Evolutionary conservation across 2,888 invertebrate species (phyloP).

Genomic region (Hyalella azteca): DNA sequence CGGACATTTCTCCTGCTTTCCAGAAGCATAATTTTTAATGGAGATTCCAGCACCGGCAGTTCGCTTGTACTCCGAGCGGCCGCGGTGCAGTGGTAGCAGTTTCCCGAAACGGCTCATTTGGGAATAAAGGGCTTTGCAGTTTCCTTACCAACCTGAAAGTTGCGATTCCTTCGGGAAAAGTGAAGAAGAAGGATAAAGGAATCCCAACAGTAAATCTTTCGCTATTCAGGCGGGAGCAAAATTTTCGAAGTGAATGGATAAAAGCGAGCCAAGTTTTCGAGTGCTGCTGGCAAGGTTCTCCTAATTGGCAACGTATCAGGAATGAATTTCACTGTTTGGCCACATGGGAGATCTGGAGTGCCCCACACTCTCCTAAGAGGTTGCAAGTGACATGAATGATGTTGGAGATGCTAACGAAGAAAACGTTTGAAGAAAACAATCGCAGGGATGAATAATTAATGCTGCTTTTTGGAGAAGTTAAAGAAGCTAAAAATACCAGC

Average conservation of each 20-base stretch:
- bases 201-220: constrained; percentile 27
- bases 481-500: no score
- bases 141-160: constrained; percentile 32
- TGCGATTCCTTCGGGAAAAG: constrained; percentile 14
- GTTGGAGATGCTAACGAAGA: no score
- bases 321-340: constrained; percentile 16
- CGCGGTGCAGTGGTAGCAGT: background rate
- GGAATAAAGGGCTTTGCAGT: constrained; percentile 28
- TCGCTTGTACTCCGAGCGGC: no score
- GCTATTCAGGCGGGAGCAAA: constrained; percentile 20
- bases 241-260: constrained; percentile 17
- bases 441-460: no score
- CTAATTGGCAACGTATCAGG: constrained; percentile 11
- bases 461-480: no score
- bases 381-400: no score
- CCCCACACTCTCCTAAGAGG: no score
- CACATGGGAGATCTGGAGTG: no score
- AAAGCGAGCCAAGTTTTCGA: constrained; percentile 20
- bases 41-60: no score
- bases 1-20: no score
- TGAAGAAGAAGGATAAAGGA: constrained; percentile 9
- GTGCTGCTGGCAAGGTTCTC: background rate
- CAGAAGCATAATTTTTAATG: no score
- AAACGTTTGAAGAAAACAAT: no score
- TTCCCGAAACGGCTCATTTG: constrained; percentile 8